Evolutionary conservation across 2,888 invertebrate genomes (phyloP).

Genomic region (Dichetophora obliterata): DNA sequence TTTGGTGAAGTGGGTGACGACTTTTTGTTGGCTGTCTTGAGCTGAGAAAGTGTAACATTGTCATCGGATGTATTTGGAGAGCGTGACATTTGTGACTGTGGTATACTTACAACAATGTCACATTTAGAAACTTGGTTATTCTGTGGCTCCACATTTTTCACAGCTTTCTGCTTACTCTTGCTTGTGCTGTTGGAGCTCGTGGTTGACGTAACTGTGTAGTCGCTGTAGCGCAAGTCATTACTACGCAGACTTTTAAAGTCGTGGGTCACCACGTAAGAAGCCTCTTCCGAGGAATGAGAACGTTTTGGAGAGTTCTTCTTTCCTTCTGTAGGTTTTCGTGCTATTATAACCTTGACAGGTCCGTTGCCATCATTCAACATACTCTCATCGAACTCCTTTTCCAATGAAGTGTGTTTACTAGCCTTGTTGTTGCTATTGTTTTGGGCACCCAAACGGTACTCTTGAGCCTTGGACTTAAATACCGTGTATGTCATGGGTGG

Average conservation of each 20-base stretch:
- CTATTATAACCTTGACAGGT: conserved; percentile 58
- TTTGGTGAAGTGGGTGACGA: conserved; percentile 50
- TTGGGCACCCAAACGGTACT: conserved; percentile 31
- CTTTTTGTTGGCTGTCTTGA: conserved; percentile 67
- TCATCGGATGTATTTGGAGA: conserved; percentile 63
- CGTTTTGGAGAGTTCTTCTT: conserved; percentile 55
- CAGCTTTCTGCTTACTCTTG: conserved; percentile 26
- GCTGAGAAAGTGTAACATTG: conserved; percentile 57
- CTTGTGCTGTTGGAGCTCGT: conserved; percentile 33
- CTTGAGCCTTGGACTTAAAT: conserved; percentile 33
- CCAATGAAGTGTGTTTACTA: not conserved
- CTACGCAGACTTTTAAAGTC: conserved; percentile 69
- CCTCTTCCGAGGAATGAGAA: conserved; percentile 47
- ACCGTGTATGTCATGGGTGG: conserved; percentile 35
- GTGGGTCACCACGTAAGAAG: conserved; percentile 53
- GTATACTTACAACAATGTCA: conserved; percentile 67
- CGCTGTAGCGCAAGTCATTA: conserved; percentile 67
- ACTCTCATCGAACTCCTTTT: conserved; percentile 1
- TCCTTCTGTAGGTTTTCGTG: conserved; percentile 51
- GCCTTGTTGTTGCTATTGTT: conserved; percentile 44
- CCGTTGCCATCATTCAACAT: conserved; percentile 52
- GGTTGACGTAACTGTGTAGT: conserved; percentile 57
- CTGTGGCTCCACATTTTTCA: not conserved
- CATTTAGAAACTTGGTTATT: conserved; percentile 53
- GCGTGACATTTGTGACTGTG: conserved; percentile 62